Conservation (phyloP, 1,140 invertebrate genomes). For the Drosophila littoralis region DNA sequence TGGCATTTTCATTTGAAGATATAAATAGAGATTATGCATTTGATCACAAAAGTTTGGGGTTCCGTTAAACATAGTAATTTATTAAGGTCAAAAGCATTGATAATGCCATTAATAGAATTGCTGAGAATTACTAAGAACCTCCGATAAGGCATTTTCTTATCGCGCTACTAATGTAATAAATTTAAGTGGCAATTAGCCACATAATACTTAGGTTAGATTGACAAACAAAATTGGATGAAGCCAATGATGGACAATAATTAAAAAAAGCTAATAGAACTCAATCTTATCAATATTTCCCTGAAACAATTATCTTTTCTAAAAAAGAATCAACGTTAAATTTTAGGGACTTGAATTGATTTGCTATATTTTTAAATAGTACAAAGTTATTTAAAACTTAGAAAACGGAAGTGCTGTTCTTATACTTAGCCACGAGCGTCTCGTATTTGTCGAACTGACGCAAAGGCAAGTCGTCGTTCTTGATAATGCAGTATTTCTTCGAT, state of each 20-base stretch:
- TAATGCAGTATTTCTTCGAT: conserved; percentile 12
- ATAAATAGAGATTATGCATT: neutral
- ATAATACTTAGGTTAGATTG: neutral
- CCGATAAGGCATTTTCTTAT: conserved; percentile 2
- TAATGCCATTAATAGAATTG: too few relatives aligned
- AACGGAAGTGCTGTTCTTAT: neutral
- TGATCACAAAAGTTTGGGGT: neutral
- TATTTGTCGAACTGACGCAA: conserved; percentile 30
- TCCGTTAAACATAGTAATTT: too few relatives aligned
- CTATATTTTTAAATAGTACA: neutral
- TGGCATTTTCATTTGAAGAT: neutral
- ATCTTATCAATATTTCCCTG: neutral
- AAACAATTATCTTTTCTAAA: too few relatives aligned
- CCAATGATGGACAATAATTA: neutral
- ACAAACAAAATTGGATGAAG: too few relatives aligned
- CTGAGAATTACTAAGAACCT: neutral
- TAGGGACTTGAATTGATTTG: too few relatives aligned
- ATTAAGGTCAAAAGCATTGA: too few relatives aligned
- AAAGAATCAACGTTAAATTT: too few relatives aligned
- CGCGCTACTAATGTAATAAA: neutral
- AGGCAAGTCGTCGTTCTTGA: conserved; percentile 9
- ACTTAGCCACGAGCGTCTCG: conserved; percentile 23
- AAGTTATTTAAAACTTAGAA: neutral
- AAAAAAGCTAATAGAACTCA: neutral
- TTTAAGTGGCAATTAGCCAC: neutral